These are phyloP conservation scores for Aelia acuminata DNA, from an alignment of 2,888 invertebrate genomes.

Conservation along the genomic window DNA sequence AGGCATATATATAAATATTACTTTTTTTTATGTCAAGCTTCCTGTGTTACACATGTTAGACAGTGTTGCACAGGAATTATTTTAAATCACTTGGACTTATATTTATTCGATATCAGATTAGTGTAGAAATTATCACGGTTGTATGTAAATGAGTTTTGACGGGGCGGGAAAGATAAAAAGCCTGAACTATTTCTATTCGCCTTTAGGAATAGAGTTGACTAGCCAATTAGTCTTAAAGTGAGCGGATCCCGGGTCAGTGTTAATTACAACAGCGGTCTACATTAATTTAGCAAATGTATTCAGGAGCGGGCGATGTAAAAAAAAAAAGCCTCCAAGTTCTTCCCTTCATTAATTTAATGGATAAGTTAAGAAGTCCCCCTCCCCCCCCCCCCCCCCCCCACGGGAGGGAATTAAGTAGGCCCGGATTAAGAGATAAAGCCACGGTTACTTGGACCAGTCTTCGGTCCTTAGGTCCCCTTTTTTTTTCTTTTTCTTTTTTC, in stretches of 20 bases:
- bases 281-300: constrained; percentile 16
- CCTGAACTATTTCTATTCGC: not conserved
- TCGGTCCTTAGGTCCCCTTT: not conserved
- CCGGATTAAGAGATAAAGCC: constrained; percentile 3
- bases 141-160: not conserved
- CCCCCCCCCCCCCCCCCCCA: not conserved
- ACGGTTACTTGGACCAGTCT: not conserved
- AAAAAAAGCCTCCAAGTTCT: not conserved
- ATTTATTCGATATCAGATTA: no score
- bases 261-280: constrained; percentile 11
- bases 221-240: not conserved
- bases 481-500: not conserved
- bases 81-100: no score
- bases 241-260: not conserved
- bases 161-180: not conserved
- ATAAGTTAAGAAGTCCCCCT: not conserved
- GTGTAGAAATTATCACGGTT: no score
- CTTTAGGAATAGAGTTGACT: not conserved
- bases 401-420: not conserved
- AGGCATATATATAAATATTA: no score
- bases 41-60: no score
- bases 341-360: constrained; percentile 26
- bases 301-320: not conserved
- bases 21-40: no score
- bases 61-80: no score